A percentile compares a stretch with the other conserved stretches of the same genome.
These are phyloP conservation scores for Philotrypesis tridentata DNA, from an alignment of 1,140 invertebrate genomes.

Conservation along the genomic window DNA sequence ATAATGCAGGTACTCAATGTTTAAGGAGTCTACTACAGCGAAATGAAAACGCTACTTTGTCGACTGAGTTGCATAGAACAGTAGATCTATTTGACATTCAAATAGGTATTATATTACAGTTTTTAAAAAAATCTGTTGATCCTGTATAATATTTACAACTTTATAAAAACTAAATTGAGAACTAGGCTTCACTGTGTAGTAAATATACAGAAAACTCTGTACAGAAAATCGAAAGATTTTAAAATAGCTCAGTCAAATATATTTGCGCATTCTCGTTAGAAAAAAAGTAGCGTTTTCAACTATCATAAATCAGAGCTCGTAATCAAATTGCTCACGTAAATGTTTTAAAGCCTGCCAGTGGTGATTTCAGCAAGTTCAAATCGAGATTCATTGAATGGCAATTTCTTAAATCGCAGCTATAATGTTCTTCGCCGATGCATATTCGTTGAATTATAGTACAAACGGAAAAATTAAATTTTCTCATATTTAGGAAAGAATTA, in stretches of 20 bases:
- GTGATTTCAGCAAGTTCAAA: conserved; percentile 16
- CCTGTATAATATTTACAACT: not conserved
- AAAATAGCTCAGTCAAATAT: not conserved
- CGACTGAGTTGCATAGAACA: not conserved
- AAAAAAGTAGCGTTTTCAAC: not conserved
- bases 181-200: not conserved
- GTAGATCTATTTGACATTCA: conserved; percentile 2
- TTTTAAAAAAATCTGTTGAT: not conserved
- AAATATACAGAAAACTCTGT: not conserved
- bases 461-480: conserved; percentile 53
- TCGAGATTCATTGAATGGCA: conserved; percentile 8
- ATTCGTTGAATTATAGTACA: conserved; percentile 58
- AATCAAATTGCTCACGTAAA: conserved; percentile 36
- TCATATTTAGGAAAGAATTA: conserved; percentile 11
- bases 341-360: not conserved
- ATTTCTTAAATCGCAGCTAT: conserved; percentile 41
- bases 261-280: not conserved
- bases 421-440: conserved; percentile 34
- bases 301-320: conserved; percentile 11
- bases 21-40: not conserved
- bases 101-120: not conserved
- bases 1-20: not conserved
- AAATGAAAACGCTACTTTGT: not conserved
- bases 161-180: not conserved
- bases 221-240: conserved; percentile 1